Base-by-base conservation (phyloP, 2,888 invertebrate species). In the Oligia fasciuncula region DNA sequence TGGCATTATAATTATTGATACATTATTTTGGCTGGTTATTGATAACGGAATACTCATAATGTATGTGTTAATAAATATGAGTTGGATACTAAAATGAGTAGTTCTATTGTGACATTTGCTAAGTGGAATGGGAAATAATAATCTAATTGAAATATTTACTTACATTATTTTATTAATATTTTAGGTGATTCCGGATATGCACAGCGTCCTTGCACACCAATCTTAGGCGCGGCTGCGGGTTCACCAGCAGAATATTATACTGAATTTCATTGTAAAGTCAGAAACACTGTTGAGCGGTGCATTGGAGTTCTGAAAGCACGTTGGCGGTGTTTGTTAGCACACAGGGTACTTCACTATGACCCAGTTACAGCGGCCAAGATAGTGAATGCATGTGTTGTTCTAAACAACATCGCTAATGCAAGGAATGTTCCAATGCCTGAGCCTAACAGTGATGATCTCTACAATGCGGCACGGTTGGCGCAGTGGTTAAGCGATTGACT, bases 141-240 rank as follows among this genome's bases (percentile, higher is more conserved):
- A 35, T 35, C 35, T 35, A 35, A 35, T 35, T 35, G 54, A 54
- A 54, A 54, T 54, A 54, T 23, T 54, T 19, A 54, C 35, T 35
- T 35, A 35, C 19, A 54, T 54, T 54, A 54, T 54, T 54, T 54
- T 54, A 54, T 40, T 66, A 46, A 40, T 19, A 69, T 69, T 69
- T 29, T 29, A 69, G 29, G 29, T 29, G 49, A 69, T 49, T 68
- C 68, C 19, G 68, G 68, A 68, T 69, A 69, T 19, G 29, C 68
- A 17, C 29, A 9, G 29, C n/a, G 68, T 1, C 46, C 29, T 6
- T 68, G 46, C 17, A 69, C 68, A 29, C 68, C 29, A 49, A 69
- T 69, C 11, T 23, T 69, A 5, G 11, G 5, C 11, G 68, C 49
- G 1, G 29, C 17, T 29, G n/a, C 19, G 9, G 49, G 49, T 49